Evolutionary conservation across 2,797 vertebrate species (phyloP), one percentile per base, ranked within the genome.

Genomic region (Pterois miles): DNA sequence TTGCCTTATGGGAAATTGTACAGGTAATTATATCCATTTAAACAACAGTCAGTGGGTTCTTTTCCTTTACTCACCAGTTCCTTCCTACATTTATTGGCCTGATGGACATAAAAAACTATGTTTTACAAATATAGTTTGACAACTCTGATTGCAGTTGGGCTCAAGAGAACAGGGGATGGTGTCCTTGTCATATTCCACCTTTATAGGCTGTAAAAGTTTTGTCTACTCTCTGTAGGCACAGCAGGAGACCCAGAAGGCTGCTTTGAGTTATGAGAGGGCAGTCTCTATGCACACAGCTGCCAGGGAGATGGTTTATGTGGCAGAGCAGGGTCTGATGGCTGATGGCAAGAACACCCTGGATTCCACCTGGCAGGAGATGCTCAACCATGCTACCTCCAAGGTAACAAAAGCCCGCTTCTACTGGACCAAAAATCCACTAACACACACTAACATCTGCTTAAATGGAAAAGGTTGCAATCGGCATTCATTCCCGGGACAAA

Each of bases 291-390:
- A 99, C 93, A 96, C 96, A 0, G 97, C 98, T 0, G 98, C 98
- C 34, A 95, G 98, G 46, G 97, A 99, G 89, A 99, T 99, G 98
- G 98, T 99, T 4, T 97, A 97, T 3, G 98, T 99, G 88, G 98
- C 98, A 0, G 98, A 99, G 87, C 98, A 99, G 87, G 98, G 98
- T 1, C 95, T 98, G 74, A 95, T 97, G 91, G 97, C 97, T 0
- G 97, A 97, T 71, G 94, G 94, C 18, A 96, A 95, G 80, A 98
- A 98, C 94, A 96, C 97, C 0, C 90, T 98, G 86, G 98, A 99
- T 82, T 97, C 98, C 58, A 98, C 98, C 1, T 99, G 98, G 98
- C 98, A 99, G 90, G 98, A 99, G 93, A 98, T 98, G 97, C 96
- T 99, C 76, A 99, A 99, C 88, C 98, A 98, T 1, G 97, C 98